These are phyloP conservation scores for Cygnus buccinator DNA, from an alignment of 2,113 vertebrate species.

Conservation along the genomic window DNA sequence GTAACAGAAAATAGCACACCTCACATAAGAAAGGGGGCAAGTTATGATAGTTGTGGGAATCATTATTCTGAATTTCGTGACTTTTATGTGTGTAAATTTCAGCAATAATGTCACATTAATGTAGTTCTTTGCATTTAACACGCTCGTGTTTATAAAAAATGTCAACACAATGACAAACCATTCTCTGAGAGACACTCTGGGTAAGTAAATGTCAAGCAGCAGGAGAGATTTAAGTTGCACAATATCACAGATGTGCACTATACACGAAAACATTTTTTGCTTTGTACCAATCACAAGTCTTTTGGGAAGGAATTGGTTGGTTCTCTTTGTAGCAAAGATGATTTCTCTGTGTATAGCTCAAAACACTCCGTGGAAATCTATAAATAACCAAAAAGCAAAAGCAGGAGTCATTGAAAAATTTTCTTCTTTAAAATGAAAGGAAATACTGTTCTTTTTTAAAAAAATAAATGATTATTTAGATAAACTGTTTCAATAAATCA, in stretches of 20 bases:
- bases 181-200: neutral
- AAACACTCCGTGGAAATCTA: neutral
- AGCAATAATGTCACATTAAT: slow-evolving; percentile 18
- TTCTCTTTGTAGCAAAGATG: slow-evolving; percentile 3
- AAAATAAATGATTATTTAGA: neutral
- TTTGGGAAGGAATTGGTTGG: neutral
- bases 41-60: neutral
- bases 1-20: neutral
- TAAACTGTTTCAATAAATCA: neutral
- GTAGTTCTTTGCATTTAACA: slow-evolving; percentile 40
- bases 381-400: slow-evolving; percentile 39
- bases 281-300: neutral
- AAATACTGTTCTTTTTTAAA: neutral
- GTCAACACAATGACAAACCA: neutral
- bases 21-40: neutral
- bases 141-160: neutral
- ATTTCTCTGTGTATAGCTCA: slow-evolving; percentile 20
- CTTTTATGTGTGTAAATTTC: neutral
- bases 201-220: slow-evolving; percentile 38
- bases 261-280: neutral
- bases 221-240: slow-evolving; percentile 30
- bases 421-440: slow-evolving; percentile 11
- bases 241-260: slow-evolving; percentile 22
- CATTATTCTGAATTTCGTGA: slow-evolving; percentile 10
- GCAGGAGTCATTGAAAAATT: neutral